Evolutionary conservation across 1,140 invertebrate genomes (phyloP).

Genomic region (Leguminivora glycinivorella): DNA sequence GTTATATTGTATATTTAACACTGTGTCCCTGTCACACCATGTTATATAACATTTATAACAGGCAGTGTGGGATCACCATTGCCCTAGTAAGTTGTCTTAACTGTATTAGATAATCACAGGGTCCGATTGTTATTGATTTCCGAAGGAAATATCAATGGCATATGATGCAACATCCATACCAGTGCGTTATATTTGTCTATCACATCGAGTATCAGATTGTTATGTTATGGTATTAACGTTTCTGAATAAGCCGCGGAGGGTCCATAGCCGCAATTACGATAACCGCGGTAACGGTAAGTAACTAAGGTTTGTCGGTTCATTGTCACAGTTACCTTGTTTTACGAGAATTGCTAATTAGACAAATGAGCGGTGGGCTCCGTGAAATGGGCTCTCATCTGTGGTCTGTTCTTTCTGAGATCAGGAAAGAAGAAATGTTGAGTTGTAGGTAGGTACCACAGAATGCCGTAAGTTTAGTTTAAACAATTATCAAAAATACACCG

Average conservation of each 20-base stretch:
- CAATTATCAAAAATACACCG: no score
- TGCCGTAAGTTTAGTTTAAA: no score
- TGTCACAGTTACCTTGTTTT: constrained; percentile 27
- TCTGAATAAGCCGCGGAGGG: neutral
- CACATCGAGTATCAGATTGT: neutral
- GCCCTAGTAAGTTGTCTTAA: no score
- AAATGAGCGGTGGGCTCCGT: constrained; percentile 1
- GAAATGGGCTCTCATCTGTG: neutral
- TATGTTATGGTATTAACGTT: neutral
- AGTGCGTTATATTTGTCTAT: no score
- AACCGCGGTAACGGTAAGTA: constrained; percentile 20
- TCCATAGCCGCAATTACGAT: constrained; percentile 8
- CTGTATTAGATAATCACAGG: no score
- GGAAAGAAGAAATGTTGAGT: neutral
- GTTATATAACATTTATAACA: no score
- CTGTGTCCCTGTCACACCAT: no score
- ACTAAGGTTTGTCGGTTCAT: constrained; percentile 15
- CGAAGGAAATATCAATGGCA: no score
- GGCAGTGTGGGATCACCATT: no score
- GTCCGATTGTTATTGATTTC: no score
- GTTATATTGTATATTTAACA: no score
- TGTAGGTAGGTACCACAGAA: neutral
- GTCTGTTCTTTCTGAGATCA: neutral
- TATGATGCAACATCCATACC: no score
- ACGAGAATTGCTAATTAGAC: constrained; percentile 17